Percentiles rank a stretch among this genome's conserved stretches.
phyloP scores from a whole-genome alignment of 2,888 invertebrate species.

The Unio delphinus region DNA sequence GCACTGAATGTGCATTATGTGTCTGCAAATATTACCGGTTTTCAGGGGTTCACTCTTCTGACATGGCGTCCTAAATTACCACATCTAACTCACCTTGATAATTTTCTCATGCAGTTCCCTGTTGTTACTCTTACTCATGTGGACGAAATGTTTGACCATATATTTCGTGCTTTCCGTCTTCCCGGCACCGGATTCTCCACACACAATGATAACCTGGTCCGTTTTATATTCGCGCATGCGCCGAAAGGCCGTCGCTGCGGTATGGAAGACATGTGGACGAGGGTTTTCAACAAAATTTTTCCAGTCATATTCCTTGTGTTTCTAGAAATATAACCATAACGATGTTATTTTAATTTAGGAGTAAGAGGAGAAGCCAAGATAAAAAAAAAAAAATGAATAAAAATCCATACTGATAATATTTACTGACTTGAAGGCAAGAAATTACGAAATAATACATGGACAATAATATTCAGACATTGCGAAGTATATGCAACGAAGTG shows the following conservation, averaged over 20 bases:
- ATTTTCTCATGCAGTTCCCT: constrained; percentile 17
- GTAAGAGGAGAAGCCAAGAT: too few species aligned
- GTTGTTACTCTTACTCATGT: constrained; percentile 16
- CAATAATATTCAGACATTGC: too few species aligned
- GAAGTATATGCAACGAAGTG: too few species aligned
- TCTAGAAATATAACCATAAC: constrained; percentile 14
- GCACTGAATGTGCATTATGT: too few species aligned
- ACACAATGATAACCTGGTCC: constrained; percentile 32
- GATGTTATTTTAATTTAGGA: not conserved
- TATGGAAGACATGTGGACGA: constrained; percentile 37
- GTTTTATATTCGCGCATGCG: constrained; percentile 36
- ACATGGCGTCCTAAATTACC: too few species aligned
- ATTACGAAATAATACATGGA: too few species aligned
- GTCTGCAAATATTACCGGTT: too few species aligned
- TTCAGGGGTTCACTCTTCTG: too few species aligned
- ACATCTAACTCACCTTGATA: constrained; percentile 9
- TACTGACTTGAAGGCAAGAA: too few species aligned
- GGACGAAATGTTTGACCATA: constrained; percentile 23
- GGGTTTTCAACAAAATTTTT: constrained; percentile 15
- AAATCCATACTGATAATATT: too few species aligned
- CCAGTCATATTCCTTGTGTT: constrained; percentile 31
- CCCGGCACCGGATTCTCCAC: constrained; percentile 46
- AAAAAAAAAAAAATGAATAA: too few species aligned
- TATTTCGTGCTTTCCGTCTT: constrained; percentile 54
- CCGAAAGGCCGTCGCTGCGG: constrained; percentile 36